Evolutionary conservation across 1,140 invertebrate genomes (phyloP).

Genomic region (Diuraphis noxia): DNA sequence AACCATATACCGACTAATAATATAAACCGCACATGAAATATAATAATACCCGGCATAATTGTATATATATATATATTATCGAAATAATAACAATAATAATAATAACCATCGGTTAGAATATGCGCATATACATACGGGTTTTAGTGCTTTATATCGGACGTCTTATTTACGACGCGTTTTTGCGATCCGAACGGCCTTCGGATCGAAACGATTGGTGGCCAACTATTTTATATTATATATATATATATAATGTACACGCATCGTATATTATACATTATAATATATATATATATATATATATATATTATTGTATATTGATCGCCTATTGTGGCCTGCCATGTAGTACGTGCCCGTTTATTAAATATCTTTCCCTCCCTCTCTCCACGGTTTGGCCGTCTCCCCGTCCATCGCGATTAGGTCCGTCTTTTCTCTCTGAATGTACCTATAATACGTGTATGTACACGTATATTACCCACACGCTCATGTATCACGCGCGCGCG

Average conservation of each 20-base stretch:
- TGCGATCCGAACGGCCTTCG: background rate
- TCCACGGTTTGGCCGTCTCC: background rate
- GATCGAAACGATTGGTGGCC: background rate
- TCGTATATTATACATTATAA: background rate
- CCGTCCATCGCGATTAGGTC: background rate
- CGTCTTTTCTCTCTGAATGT: background rate
- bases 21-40: background rate
- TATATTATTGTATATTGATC: background rate
- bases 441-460: background rate
- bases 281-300: background rate
- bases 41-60: background rate
- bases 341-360: constrained; percentile 30
- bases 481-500: background rate
- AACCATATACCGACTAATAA: no score
- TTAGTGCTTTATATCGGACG: background rate
- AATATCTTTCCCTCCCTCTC: background rate
- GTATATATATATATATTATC: no score
- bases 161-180: constrained; percentile 4
- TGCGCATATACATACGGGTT: background rate
- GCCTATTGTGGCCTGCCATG: background rate
- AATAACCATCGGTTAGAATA: background rate
- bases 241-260: background rate
- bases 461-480: background rate
- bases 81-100: background rate
- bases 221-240: background rate